Base-by-base conservation (phyloP, 2,797 vertebrate genomes). In the Anguilla anguilla region DNA sequence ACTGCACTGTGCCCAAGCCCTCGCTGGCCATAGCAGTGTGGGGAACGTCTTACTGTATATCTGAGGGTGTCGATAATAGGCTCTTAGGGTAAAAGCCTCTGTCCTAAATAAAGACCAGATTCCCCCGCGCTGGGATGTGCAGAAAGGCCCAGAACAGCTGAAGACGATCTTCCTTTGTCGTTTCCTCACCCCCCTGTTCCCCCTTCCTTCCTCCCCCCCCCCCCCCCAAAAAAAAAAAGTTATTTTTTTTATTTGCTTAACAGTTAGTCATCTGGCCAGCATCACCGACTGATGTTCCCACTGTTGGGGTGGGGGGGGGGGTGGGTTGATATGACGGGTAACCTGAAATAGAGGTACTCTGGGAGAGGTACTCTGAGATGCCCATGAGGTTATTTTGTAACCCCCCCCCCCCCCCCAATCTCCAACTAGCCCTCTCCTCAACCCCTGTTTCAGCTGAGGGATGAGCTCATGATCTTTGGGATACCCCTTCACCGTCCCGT, bases 51-150 rank as follows among this genome's bases (percentile, higher is more conserved):
- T 49, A 72, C 31, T 94, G 94, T 96, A 94, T 94, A 91, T 31
- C 86, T 93, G 89, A 53, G 86, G 81, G 84, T 85, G 90, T 88
- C 84, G 91, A 91, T 91, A 91, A 92, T 94, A 92, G 89, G 89
- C 91, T 94, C 93, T 93, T 90, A 90, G 1, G 88, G 92, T 95
- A 95, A 95, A 94, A 95, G 94, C 93, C 90, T 91, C 87, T 94
- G 92, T 91, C 69, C 92, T 96, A 95, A 95, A 96, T 94, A 94
- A 83, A 85, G 57, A 85, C 53, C 91, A 91, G 35, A 35, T 49
- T 84, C 61, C 17, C 11, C 77, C 43, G 51, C 22, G 7, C 11
- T 11, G 28, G 67, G 79, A 87, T 72, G 53, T 19, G n/a, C 11
- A 2, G 67, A n/a, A n/a, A 57, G 31, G 28, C 0, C 28, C 57